Evolutionary conservation across 2,113 vertebrate genomes (phyloP).

Genomic region (Mustela nigripes): DNA sequence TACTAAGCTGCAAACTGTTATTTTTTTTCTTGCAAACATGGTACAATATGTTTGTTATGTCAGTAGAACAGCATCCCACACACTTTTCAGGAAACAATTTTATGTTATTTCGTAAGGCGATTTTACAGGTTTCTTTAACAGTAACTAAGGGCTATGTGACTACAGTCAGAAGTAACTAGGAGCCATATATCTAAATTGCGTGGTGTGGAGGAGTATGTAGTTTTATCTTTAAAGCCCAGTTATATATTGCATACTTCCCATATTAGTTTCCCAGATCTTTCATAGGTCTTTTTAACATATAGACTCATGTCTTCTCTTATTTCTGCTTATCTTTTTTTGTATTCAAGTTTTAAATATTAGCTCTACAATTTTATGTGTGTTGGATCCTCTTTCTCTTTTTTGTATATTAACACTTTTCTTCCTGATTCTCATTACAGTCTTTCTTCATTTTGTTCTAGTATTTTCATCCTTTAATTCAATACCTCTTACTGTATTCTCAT

Average conservation of each 20-base stretch:
- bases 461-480: neutral
- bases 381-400: neutral
- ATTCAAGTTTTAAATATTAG: constrained; percentile 18
- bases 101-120: neutral
- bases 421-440: neutral
- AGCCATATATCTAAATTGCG: neutral
- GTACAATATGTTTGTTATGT: neutral
- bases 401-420: neutral
- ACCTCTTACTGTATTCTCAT: neutral
- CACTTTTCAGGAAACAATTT: neutral
- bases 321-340: neutral
- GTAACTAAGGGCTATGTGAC: neutral
- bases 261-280: neutral
- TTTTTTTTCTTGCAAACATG: neutral
- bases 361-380: neutral
- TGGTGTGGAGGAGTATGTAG: neutral
- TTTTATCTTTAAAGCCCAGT: neutral
- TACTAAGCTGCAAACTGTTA: neutral
- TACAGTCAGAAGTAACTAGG: neutral
- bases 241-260: neutral
- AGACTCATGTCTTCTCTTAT: neutral
- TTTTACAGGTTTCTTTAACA: neutral
- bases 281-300: neutral
- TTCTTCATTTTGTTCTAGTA: neutral
- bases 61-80: neutral